Percentiles rank a stretch among this genome's conserved stretches.
Evolutionary conservation across 2,797 vertebrate genomes (phyloP).

Genomic region (Danio albolineatus): DNA sequence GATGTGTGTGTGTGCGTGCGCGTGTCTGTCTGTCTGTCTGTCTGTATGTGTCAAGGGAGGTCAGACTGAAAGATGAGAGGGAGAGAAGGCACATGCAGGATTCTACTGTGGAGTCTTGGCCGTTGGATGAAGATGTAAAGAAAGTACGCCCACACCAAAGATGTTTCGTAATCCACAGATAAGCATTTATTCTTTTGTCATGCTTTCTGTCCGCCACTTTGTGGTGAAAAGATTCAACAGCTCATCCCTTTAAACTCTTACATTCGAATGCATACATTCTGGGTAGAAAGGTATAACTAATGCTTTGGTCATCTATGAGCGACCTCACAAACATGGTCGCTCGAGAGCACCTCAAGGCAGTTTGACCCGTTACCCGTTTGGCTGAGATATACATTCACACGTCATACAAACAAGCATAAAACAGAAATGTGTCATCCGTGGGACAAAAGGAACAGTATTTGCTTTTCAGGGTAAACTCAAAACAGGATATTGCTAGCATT

Average conservation of each 20-base stretch:
- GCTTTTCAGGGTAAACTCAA: constrained; percentile 16
- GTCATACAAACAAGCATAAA: constrained; percentile 55
- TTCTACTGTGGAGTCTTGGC: constrained; percentile 19
- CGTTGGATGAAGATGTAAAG: constrained; percentile 64
- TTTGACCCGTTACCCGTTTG: constrained; percentile 69
- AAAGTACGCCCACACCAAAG: constrained; percentile 68
- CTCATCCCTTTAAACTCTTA: constrained; percentile 61
- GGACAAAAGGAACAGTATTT: constrained; percentile 3
- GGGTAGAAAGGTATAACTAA: constrained; percentile 71
- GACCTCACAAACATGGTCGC: constrained; percentile 68
- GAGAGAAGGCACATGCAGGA: constrained; percentile 30
- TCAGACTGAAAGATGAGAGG: constrained; percentile 29
- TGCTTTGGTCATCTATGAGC: constrained; percentile 75
- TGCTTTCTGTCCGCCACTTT: constrained; percentile 56
- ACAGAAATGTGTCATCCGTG: constrained; percentile 37
- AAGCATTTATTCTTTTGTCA: constrained; percentile 74
- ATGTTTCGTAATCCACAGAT: constrained; percentile 71
- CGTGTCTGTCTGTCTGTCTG: constrained; percentile 32
- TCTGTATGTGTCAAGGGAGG: constrained; percentile 39
- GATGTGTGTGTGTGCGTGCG: constrained; percentile 1
- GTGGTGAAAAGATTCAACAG: constrained; percentile 63
- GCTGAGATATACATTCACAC: constrained; percentile 49
- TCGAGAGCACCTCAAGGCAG: constrained; percentile 76
- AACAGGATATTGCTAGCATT: constrained; percentile 49
- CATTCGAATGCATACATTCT: constrained; percentile 50